phyloP scores from a whole-genome alignment of 2,888 invertebrate genomes.

The Dynastes tityus region DNA sequence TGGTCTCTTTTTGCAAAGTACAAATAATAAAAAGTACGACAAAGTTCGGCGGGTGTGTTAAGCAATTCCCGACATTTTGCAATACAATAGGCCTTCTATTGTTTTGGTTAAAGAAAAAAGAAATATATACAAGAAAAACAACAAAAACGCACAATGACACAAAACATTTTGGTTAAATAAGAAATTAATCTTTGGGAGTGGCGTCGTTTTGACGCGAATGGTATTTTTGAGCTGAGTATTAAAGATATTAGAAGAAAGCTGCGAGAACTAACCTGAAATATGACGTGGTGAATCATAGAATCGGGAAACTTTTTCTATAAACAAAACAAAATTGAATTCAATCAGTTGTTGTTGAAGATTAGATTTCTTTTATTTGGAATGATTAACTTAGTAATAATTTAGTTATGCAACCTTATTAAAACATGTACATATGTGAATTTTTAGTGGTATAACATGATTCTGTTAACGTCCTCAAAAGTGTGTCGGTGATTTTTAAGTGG shows the following conservation, averaged over 20 bases:
- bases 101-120: not conserved
- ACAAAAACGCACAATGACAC: not conserved
- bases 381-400: not conserved
- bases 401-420: no score
- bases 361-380: not conserved
- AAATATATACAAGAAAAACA: not conserved
- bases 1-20: slow-evolving; percentile 20
- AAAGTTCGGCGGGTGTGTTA: slow-evolving; percentile 6
- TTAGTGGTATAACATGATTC: no score
- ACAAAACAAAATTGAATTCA: slow-evolving; percentile 49
- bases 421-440: no score
- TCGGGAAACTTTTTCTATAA: slow-evolving; percentile 54
- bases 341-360: not conserved
- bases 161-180: no score
- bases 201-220: not conserved
- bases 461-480: no score
- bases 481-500: no score
- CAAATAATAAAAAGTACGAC: not conserved
- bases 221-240: not conserved
- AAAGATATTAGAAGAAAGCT: slow-evolving; percentile 40
- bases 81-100: not conserved
- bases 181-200: no score
- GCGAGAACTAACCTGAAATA: slow-evolving; percentile 53
- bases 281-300: slow-evolving; percentile 54
- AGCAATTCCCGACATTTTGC: no score